A percentile compares a stretch with the other conserved stretches of the same genome.
phyloP scores from a whole-genome alignment of 1,140 invertebrate species.

The Patella vulgata region DNA sequence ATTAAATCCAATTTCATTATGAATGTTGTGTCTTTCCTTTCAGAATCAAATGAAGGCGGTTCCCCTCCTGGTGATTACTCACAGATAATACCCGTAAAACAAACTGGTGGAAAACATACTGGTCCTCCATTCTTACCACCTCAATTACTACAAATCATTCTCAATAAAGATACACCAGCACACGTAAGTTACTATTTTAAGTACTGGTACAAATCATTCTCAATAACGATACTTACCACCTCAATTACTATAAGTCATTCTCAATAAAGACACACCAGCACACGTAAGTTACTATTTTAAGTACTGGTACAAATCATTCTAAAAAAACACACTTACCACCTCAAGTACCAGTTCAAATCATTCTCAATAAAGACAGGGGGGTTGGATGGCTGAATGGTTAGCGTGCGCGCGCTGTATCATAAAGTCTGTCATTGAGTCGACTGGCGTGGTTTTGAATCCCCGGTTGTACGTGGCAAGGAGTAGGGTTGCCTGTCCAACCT shows the following conservation, averaged over 20 bases:
- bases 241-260: conserved; percentile 95
- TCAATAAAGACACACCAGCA: conserved; percentile 97
- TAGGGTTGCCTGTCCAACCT: no score
- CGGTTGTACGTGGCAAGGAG: no score
- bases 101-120: conserved; percentile 67
- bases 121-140: conserved; percentile 97
- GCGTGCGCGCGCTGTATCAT: no score
- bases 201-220: conserved; percentile 66
- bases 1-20: no score
- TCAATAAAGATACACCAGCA: conserved; percentile 97
- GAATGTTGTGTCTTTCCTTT: no score
- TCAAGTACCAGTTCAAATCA: conserved; percentile 91
- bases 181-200: conserved; percentile 75
- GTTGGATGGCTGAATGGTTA: no score
- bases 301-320: conserved; percentile 66
- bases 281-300: conserved; percentile 75
- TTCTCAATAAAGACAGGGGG: conserved; percentile 99
- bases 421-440: no score
- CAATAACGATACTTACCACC: conserved; percentile 96
- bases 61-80: conserved; percentile 78
- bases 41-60: no score
- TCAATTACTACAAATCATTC: conserved; percentile 95
- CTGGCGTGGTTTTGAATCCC: no score
- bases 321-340: conserved; percentile 96
- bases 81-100: conserved; percentile 82